phyloP scores from a whole-genome alignment of 2,113 vertebrate genomes.

The Sylvia atricapilla region DNA sequence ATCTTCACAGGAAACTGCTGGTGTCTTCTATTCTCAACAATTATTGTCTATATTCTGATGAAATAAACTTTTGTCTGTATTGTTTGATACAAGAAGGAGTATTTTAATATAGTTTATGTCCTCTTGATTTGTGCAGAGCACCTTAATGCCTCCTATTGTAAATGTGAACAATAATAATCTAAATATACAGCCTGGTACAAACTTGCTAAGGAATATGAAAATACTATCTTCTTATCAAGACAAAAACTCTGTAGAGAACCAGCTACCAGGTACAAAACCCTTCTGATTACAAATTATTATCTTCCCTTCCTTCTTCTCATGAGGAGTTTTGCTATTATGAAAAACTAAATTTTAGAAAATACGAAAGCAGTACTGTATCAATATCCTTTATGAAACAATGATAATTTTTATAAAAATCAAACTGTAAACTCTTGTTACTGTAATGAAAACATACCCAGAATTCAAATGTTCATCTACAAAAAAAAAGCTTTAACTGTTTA shows the following conservation, averaged over 20 bases:
- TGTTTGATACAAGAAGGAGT: not conserved
- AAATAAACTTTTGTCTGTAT: not conserved
- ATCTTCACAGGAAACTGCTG: not conserved
- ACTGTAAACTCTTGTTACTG: not conserved
- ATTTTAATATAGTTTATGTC: not conserved
- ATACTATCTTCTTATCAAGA: not conserved
- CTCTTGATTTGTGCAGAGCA: not conserved
- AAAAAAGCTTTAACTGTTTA: not conserved
- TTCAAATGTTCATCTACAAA: not conserved
- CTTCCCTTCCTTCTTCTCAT: not conserved
- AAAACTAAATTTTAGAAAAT: not conserved
- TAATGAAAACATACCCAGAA: not conserved
- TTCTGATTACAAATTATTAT: not conserved
- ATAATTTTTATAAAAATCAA: not conserved
- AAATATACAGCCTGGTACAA: not conserved
- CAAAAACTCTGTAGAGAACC: not conserved
- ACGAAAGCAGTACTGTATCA: not conserved
- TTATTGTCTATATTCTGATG: not conserved
- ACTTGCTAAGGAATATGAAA: not conserved
- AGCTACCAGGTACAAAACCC: not conserved
- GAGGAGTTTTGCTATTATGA: not conserved
- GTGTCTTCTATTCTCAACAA: not conserved
- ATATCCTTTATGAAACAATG: fast-evolving
- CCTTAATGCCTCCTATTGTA: not conserved
- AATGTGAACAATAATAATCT: not conserved